A percentile compares a stretch with the other conserved stretches of the same genome.
Conservation (phyloP, 2,113 vertebrate genomes). For the Brevimyrus niger region DNA sequence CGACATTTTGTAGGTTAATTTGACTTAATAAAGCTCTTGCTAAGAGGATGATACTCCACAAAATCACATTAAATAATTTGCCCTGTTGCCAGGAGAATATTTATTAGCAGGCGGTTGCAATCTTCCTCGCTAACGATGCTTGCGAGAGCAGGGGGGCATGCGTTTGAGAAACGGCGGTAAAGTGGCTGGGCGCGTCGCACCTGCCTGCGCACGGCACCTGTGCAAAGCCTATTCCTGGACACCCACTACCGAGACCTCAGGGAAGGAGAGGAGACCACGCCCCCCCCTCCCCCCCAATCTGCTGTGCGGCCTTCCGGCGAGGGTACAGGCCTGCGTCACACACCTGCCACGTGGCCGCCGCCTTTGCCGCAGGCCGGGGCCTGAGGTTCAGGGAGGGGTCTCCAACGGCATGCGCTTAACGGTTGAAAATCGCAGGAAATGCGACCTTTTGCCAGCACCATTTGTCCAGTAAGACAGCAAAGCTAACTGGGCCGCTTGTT, state of each 20-base stretch:
- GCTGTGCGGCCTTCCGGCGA: background rate
- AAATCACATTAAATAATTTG: background rate
- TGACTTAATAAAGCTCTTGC: constrained; percentile 1
- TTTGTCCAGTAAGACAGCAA: background rate
- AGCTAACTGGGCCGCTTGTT: background rate
- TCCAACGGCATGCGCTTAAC: background rate
- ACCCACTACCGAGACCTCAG: background rate
- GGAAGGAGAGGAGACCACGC: background rate
- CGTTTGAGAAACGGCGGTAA: background rate
- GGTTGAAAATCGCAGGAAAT: background rate
- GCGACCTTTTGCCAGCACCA: background rate
- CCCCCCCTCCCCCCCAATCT: background rate
- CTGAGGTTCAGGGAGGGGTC: background rate
- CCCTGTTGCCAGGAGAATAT: background rate
- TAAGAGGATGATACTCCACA: background rate
- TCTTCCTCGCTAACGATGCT: background rate
- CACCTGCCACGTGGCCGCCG: background rate
- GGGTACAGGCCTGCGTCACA: background rate
- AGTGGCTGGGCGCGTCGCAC: background rate
- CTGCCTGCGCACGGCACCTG: background rate
- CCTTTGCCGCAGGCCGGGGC: background rate
- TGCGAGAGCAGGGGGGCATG: background rate
- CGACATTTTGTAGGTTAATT: background rate
- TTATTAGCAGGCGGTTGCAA: background rate
- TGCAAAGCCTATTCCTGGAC: background rate